Evolutionary conservation across 2,888 invertebrate genomes (phyloP), one percentile per base, ranked within the genome.

Genomic region (Himalopsyche tibetana): DNA sequence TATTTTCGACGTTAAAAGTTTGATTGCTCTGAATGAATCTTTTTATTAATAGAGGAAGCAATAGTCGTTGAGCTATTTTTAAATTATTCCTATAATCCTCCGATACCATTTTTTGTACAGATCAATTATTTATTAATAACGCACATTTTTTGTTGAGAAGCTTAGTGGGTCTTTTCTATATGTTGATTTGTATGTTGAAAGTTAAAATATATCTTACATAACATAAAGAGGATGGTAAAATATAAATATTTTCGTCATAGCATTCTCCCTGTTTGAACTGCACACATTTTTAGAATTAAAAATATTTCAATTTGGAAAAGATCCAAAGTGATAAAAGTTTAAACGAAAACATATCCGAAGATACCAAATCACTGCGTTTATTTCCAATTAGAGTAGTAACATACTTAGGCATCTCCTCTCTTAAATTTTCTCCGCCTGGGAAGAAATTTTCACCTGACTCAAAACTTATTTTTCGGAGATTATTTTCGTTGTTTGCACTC

Each of bases 401-500:
- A 74, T 36, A 74, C 74, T 74, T 38, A 74, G 74, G 36, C 19
- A 36, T 5, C 74, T 6, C 36, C 38, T 74, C 19, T 38, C 5
- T 36, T 74, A 38, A 74, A 74, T 74, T 38, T 38, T 38, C 38
- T 38, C 12, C 74, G 19, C 63, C 38, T 15, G 36, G 38, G 5
- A 74, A 51, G 51, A 51, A 74, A 74, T 74, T 74, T 74, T 74
- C 74, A 74, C 74, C 74, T 74, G 74, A 74, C 36, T 74, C 38
- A 12, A 74, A 74, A 74, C 74, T 74, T 74, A 74, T 74, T 74
- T 74, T 74, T 74, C 74, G 15, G 36, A 36, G 38, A 36, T 74
- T 74, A 74, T 74, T 74, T 74, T 74, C 74, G 74, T 74, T 74
- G 38, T 74, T 74, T 74, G 74, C 74, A 74, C 74, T 74, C 74